Base-by-base conservation (phyloP, 2,113 vertebrate species). In the Limnothrissa miodon region DNA sequence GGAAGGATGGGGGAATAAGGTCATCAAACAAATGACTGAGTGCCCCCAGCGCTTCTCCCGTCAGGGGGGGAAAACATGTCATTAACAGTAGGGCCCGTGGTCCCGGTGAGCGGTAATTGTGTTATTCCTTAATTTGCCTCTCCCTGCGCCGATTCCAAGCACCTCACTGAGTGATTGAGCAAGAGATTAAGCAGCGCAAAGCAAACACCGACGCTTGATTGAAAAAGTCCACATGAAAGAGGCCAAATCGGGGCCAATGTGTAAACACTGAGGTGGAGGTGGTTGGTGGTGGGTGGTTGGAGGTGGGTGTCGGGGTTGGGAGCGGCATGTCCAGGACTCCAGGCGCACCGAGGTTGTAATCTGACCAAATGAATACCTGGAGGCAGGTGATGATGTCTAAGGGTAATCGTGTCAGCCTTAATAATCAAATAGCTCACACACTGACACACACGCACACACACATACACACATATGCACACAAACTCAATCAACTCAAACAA, bases 171-270 rank as follows among this genome's bases (percentile, higher is more conserved):
- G 86, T 39, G 56, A 81, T 66, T 80, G 83, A n/a, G 85, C 66
- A 25, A 85, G 89, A 66, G 87, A 87, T 88, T 83, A 88, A 84
- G 90, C 83, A 62, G 80, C 70, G 85, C 66, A 89, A 92, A 92
- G 90, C 91, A 93, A 92, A 89, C 90, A 88, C 46, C 80, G 87
- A 90, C 89, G 88, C 89, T 87, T 85, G 89, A 88, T 85, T 86
- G 78, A 84, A 78, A 81, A 83, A 87, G 81, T 88, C 87, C 82
- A 80, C 88, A 87, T 89, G 87, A 89, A 85, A 87, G 39, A 83
- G 82, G 81, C 59, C 39, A 83, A 86, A 89, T 87, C 83, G 85
- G 86, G 29, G 84, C 78, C 81, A 39, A 88, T 85, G 82, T 81
- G 45, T 70, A 88, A 90, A 91, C 89, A 83, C 70, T 62, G 36